Base-by-base conservation (phyloP, 2,888 invertebrate species). In the Trissonchulus latispiculum region DNA sequence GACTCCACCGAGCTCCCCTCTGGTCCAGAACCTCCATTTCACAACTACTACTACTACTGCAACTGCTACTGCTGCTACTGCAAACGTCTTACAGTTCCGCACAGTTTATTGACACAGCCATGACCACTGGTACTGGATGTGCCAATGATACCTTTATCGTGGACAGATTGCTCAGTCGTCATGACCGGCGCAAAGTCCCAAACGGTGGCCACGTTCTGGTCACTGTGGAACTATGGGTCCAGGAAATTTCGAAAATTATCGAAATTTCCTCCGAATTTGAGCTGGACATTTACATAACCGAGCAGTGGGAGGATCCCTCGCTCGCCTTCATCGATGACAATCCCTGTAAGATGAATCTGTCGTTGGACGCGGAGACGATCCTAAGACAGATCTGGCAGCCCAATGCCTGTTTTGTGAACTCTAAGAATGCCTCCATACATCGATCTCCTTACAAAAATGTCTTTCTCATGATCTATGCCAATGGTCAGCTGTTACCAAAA, bases 391-490 rank as follows among this genome's bases (percentile, higher is more conserved):
- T 80, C 69, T 80, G 80, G 80, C 80, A 80, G 69, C 80, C 80
- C n/a, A 80, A 80, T 70, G 79, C 80, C 18, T 79, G 80, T 3
- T 80, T 80, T 74, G 80, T 80, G 72, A 81, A 80, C 71, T 77
- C 77, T 61, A 81, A 81, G 75, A 76, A 76, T 29, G 80, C 80
- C 0, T 76, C 76, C 32, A 80, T 80, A 59, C 80, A 80, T 75
- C 76, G 73, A 70, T 78, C 78, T 0, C 81, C 81, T 18, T 80
- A 80, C 75, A 77, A 79, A 72, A 81, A 81, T 75, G 80, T 81
- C 59, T 81, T 81, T 70, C 76, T 81, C 15, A 80, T 81, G 80
- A 82, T 81, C 48, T 81, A 81, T 69, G 79, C 78, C n/a, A 81
- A 81, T 76, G 81, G 81, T n/a, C n/a, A n/a, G n/a, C n/a, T n/a